phyloP scores from a whole-genome alignment of 1,140 invertebrate genomes.

The Euschistus heros region DNA sequence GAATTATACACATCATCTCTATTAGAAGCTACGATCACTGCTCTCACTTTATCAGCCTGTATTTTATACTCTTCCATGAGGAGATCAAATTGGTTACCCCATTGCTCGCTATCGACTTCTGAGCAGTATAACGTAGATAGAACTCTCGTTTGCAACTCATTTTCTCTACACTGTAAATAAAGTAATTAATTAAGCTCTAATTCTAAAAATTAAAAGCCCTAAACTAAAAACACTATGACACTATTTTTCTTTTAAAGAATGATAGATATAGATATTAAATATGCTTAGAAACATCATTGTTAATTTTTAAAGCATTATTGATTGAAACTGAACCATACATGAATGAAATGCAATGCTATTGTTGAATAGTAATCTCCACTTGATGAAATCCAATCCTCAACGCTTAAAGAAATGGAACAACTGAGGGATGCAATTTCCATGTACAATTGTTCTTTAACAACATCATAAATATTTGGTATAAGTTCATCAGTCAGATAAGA shows the following conservation, averaged over 20 bases:
- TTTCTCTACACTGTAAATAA: constrained; percentile 20
- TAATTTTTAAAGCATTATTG: too few relatives aligned
- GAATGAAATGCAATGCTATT: constrained; percentile 41
- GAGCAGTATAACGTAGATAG: constrained; percentile 29
- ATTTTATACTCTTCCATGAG: constrained; percentile 38
- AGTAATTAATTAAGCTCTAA: too few relatives aligned
- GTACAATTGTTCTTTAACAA: constrained; percentile 36
- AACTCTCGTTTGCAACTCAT: constrained; percentile 29
- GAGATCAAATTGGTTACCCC: constrained; percentile 35
- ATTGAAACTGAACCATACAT: constrained; percentile 17
- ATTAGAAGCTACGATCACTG: constrained; percentile 37
- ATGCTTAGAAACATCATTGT: too few relatives aligned
- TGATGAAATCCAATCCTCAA: constrained; percentile 42
- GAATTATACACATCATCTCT: constrained; percentile 35
- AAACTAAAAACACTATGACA: background rate
- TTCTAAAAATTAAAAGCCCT: too few relatives aligned
- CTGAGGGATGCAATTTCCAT: constrained; percentile 33
- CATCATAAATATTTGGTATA: constrained; percentile 41
- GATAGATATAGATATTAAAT: too few relatives aligned
- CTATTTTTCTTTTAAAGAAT: background rate
- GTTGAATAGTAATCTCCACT: constrained; percentile 38
- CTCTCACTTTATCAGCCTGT: constrained; percentile 38
- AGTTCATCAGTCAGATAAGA: constrained; percentile 41
- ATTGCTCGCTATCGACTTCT: constrained; percentile 32
- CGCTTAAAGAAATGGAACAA: constrained; percentile 37